Conservation (phyloP, 2,797 vertebrate genomes). For the Odontamblyopus lacepedii region DNA sequence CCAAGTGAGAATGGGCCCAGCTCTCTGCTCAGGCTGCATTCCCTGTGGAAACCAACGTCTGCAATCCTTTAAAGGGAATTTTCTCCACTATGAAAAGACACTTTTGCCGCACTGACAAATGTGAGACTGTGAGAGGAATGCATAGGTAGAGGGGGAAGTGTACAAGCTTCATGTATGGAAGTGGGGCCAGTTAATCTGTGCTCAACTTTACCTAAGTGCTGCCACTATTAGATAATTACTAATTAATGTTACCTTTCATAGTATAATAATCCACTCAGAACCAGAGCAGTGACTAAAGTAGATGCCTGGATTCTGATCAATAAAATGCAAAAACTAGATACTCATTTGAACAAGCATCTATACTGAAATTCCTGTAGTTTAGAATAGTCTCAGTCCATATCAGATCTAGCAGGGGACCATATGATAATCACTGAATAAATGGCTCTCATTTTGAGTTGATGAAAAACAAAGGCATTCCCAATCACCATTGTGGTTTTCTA, state of each 20-base stretch:
- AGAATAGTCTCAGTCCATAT: not conserved
- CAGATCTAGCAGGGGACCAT: too few species aligned
- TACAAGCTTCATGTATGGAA: slow-evolving; percentile 31
- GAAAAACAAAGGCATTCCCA: too few species aligned
- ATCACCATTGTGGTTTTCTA: too few species aligned
- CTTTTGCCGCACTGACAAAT: slow-evolving; percentile 19
- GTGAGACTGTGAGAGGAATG: slow-evolving; percentile 26
- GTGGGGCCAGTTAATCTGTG: slow-evolving; percentile 32
- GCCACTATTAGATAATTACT: slow-evolving; percentile 35
- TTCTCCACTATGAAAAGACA: slow-evolving; percentile 16
- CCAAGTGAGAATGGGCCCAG: slow-evolving; percentile 18
- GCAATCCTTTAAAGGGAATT: slow-evolving; percentile 31
- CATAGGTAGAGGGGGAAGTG: slow-evolving; percentile 13
- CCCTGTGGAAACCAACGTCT: slow-evolving; percentile 42
- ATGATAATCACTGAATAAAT: too few species aligned
- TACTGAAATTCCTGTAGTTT: not conserved
- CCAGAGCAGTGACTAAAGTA: not conserved
- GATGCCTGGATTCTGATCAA: not conserved
- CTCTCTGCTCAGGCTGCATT: slow-evolving; percentile 11
- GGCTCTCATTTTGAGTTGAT: too few species aligned
- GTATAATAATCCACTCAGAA: slow-evolving; percentile 30
- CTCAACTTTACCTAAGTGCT: slow-evolving; percentile 19
- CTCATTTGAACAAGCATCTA: not conserved
- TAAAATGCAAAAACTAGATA: not conserved
- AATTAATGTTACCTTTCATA: slow-evolving; percentile 33